Base-by-base conservation (phyloP, 2,113 vertebrate species). In the Phodopus roborovskii region DNA sequence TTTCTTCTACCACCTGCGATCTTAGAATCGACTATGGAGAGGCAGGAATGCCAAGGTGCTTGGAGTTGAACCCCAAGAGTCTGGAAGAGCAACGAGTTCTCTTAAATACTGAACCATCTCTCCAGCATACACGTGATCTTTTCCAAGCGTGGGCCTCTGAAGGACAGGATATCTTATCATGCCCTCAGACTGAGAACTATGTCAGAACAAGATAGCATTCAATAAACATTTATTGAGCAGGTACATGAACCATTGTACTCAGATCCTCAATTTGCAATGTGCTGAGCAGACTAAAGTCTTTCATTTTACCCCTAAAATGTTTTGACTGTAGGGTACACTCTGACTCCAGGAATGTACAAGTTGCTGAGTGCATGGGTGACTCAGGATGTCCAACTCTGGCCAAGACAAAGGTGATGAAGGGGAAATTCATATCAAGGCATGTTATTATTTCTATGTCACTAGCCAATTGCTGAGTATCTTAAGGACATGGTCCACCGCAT, bases 321-420 rank as follows among this genome's bases (percentile, higher is more conserved):
- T 8, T 5, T 5, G 11, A 74, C 71, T 62, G 42, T 30, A 17
- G 42, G 20, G 17, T 58, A 11, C 33, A n/a, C 30, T 62, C 73
- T 17, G 13, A 36, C 70, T 17, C 82, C n/a, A 81, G 71, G 22
- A 48, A 64, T 17, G 20, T 10, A 7, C 28, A 66, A 53, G 36
- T 48, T 85, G 1, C 39, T 7, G 48, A 71, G 64, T 4, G 7
- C 30, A 1, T 17, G 4, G 22, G 9, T 10, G 24, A 0, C 9
- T 0, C 9, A n/a, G 11, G 30, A 13, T 19, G 3, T 13, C 1
- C n/a, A 62, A 33, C 17, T 28, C 50, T 39, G n/a, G 3, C 50
- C 3, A 10, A 0, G 36, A 15, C 13, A 30, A 62, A 15, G 2
- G 22, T n/a, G 33, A 19, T 12, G 70, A 60, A 66, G 20, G n/a